Conservation (phyloP, 2,888 invertebrate genomes). For the Aphidius colemani region DNA sequence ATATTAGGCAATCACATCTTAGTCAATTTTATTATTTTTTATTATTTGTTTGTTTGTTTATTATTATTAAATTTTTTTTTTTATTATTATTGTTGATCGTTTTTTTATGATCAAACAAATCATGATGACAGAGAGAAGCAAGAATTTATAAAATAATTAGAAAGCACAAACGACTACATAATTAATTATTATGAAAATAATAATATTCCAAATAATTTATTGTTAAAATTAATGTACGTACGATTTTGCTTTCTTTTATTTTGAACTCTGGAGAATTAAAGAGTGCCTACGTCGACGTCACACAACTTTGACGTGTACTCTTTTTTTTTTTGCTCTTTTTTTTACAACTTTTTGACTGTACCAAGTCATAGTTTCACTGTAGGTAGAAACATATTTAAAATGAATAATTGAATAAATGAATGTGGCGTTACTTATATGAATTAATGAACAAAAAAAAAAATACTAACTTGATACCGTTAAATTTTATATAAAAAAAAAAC, state of each 20-base stretch:
- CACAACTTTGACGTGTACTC: conserved; percentile 52
- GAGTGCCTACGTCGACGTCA: conserved; percentile 50
- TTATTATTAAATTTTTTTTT: no score
- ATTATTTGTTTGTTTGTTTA: background rate
- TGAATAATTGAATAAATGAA: background rate
- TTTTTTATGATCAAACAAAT: background rate
- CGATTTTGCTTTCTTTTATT: no score
- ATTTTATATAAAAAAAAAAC: no score
- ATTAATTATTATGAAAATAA: background rate
- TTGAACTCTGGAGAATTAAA: conserved; percentile 12
- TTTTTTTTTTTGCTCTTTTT: conserved; percentile 8
- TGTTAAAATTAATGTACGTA: no score
- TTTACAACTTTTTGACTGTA: conserved; percentile 43
- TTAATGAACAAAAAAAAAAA: background rate
- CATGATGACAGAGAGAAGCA: background rate
- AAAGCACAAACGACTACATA: conserved; percentile 6
- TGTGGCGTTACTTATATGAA: conserved; percentile 16
- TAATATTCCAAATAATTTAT: background rate
- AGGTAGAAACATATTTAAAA: conserved; percentile 17
- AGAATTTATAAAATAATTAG: background rate
- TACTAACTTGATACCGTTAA: no score
- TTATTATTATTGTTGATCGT: conserved; percentile 18
- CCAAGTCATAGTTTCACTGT: conserved; percentile 18
- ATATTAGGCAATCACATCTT: conserved; percentile 50
- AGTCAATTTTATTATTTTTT: conserved; percentile 45